Base-by-base conservation (phyloP, 2,113 vertebrate genomes). In the Barnardius zonarius region DNA sequence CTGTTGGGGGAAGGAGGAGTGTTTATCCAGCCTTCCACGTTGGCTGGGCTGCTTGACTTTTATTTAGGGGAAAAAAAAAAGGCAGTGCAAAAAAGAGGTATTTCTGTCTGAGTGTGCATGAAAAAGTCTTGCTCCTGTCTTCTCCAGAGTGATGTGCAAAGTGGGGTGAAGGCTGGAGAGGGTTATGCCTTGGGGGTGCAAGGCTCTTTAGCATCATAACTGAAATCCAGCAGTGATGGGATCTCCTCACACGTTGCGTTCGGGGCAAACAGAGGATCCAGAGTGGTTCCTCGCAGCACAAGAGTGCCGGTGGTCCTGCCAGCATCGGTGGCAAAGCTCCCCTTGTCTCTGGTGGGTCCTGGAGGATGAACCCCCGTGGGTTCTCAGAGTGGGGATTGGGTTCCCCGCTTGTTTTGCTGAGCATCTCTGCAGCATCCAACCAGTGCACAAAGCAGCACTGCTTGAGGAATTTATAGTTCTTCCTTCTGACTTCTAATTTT, bases 191-290 rank as follows among this genome's bases (percentile, higher is more conserved):
- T 3, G 28, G 10, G 27, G 59, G 9, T 7, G 25, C 30, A 5
- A 22, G 11, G 39, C 66, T 54, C 7, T 13, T 18, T 7, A 20
- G 55, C 73, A 6, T 19, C 31, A 1, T 1, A 1, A 22, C 18
- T 28, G 61, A 33, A 44, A 33, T 4, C 15, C 51, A 20, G 39
- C 3, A 5, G 35, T 2, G 57, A 2, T 55, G 66, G 70, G 46
- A 59, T 57, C 37, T 17, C 39, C 3, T 73, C 14, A 2, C 9
- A 0, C 0, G 0, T 11, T 11, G 27, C 0, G 0, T 39, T 28
- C 43, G 43, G 66, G 70, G 15, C 39, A 31, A 39, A 27, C 11
- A 3, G 0, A 0, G 64, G 39, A 43, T 69, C 55, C 46, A 9
- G 0, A 41, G 70, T 1, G 1, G 2, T 17, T 72, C 48, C n/a